Conservation (phyloP, 2,888 invertebrate species). For the Phaedon cochleariae region DNA sequence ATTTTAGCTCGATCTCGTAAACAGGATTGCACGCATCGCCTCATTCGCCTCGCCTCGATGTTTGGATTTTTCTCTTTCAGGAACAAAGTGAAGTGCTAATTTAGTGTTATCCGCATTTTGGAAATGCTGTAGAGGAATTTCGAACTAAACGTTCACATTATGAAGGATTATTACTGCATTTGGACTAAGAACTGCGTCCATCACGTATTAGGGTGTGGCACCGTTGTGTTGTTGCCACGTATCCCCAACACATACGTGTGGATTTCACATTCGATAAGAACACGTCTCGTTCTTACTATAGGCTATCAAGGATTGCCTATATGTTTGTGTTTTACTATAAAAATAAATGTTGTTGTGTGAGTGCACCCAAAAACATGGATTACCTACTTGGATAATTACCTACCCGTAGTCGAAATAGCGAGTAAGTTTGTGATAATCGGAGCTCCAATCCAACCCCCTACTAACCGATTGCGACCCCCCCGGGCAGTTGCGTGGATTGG, state of each 20-base stretch:
- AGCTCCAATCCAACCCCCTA: constrained; percentile 32
- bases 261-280: constrained; percentile 17
- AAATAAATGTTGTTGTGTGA: constrained; percentile 37
- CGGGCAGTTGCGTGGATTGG: constrained; percentile 11
- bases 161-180: constrained; percentile 13
- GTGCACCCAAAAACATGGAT: constrained; percentile 37
- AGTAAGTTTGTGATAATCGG: constrained; percentile 39
- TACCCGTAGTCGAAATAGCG: not conserved
- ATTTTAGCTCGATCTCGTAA: constrained; percentile 37
- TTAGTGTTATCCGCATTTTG: constrained; percentile 44
- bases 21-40: constrained; percentile 35
- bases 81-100: constrained; percentile 47
- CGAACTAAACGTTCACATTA: constrained; percentile 5
- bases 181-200: constrained; percentile 9
- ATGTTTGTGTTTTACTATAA: constrained; percentile 26
- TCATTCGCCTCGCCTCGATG: constrained; percentile 13
- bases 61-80: constrained; percentile 34
- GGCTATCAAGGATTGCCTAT: constrained; percentile 16
- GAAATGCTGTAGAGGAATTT: constrained; percentile 23
- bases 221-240: constrained; percentile 16
- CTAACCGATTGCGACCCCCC: constrained; percentile 17
- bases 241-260: constrained; percentile 21
- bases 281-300: constrained; percentile 7
- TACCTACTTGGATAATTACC: too few relatives aligned
- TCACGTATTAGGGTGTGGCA: constrained; percentile 39